Percentiles rank a stretch among this genome's conserved stretches.
Conservation (phyloP, 2,797 vertebrate species). For the Amblyraja radiata region DNA sequence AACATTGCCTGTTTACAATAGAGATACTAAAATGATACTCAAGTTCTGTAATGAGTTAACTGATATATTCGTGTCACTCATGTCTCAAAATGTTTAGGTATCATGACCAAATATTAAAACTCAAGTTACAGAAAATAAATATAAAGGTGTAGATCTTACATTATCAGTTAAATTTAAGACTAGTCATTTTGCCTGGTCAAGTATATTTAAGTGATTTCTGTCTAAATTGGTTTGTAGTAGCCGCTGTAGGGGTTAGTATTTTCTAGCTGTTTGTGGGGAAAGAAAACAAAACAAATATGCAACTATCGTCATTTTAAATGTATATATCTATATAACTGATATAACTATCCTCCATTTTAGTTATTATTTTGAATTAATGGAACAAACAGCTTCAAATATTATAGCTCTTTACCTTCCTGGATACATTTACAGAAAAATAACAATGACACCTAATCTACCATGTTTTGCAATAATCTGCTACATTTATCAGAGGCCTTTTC, state of each 20-base stretch:
- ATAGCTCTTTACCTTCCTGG: neutral
- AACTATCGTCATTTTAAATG: neutral
- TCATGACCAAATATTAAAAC: neutral
- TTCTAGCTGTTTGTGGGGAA: neutral
- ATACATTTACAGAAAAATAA: neutral
- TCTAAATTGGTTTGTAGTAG: neutral
- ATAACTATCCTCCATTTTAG: neutral
- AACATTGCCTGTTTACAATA: neutral
- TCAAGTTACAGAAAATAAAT: neutral
- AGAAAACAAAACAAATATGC: neutral
- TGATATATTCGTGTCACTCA: neutral
- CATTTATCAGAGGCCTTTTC: slow-evolving; percentile 85
- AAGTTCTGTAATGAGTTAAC: neutral
- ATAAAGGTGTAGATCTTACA: neutral
- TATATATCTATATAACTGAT: too few species aligned
- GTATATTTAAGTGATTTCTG: neutral
- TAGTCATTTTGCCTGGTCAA: neutral
- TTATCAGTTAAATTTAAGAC: neutral
- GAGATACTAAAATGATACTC: neutral
- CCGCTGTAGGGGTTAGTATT: neutral
- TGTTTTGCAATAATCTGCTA: slow-evolving; percentile 51
- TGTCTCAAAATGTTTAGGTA: neutral
- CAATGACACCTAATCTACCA: neutral
- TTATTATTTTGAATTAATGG: neutral
- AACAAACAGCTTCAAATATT: neutral